Base-by-base conservation (phyloP, 1,140 invertebrate genomes). In the Drosophila athabasca region DNA sequence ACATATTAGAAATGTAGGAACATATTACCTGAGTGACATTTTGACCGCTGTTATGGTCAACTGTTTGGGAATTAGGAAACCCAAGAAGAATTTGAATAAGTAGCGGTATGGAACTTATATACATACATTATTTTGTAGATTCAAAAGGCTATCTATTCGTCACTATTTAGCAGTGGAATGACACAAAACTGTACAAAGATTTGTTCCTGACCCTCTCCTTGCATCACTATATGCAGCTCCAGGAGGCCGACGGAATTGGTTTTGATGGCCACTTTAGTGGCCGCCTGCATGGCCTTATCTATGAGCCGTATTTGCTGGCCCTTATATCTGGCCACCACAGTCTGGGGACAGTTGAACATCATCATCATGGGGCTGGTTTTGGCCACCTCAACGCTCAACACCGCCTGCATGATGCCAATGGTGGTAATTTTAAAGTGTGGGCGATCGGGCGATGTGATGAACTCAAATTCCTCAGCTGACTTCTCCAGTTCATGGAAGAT, bases 401-500 rank as follows among this genome's bases (percentile, higher is more conserved):
- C 87, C 0, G 90, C 79, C 54, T 91, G 90, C 59, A 96, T 94
- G 82, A 95, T 93, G 43, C 97, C 96, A 77, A 94, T 94, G 7
- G 97, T 97, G 61, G 95, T 95, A 67, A 99, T 95, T 90, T 95
- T 94, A 84, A 98, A 96, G 92, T 96, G 95, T 1, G 97, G 97
- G 13, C 94, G 90, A 54, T 96, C 93, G 3, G 97, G 96, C 3
- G 96, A 96, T 58, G 98, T 93, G 13, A 94, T 92, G 24, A 99
- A 93, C 92, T 97, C 95, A 6, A 98, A 92, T 17, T 95, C 93
- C 76, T 97, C 97, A 90, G 96, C 96, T 2, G 94, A 94, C 64
- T 94, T 94, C 91, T 98, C 97, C 31, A 98, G 90, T 80, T 98
- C 97, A 62, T 93, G 94, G 71, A 98, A 94, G 1, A 97, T 93